Evolutionary conservation across 2,888 invertebrate species (phyloP).

Genomic region (Myathropa florea): DNA sequence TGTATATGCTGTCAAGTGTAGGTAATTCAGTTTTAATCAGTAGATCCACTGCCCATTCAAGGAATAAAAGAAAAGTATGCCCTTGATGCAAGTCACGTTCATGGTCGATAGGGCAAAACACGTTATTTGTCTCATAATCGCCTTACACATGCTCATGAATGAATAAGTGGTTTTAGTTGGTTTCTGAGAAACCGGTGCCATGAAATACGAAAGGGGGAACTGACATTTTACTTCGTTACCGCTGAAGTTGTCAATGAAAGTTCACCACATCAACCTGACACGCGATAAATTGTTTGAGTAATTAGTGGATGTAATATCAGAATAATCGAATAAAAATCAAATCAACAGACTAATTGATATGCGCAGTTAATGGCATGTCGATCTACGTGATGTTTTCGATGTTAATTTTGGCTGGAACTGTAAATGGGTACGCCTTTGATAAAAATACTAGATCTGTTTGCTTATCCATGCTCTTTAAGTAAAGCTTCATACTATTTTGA

Average conservation of each 20-base stretch:
- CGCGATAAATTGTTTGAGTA: slow-evolving; percentile 10
- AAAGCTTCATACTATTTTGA: neutral
- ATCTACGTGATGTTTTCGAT: slow-evolving; percentile 13
- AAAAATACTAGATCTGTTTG: neutral
- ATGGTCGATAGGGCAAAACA: slow-evolving; percentile 50
- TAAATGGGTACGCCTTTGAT: slow-evolving; percentile 5
- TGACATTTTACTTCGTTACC: neutral
- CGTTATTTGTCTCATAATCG: slow-evolving; percentile 36
- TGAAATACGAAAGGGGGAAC: neutral
- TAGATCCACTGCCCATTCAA: neutral
- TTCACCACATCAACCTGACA: slow-evolving; percentile 4
- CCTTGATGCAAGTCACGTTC: slow-evolving; percentile 68
- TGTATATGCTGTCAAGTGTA: neutral
- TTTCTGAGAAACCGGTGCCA: neutral
- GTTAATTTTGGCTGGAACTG: neutral
- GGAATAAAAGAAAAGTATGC: slow-evolving; percentile 1
- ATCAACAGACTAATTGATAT: slow-evolving; percentile 36
- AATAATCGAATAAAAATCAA: slow-evolving; percentile 41
- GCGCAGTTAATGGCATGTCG: slow-evolving; percentile 16
- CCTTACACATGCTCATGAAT: slow-evolving; percentile 37
- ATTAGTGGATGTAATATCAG: slow-evolving; percentile 49
- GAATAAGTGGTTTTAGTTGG: slow-evolving; percentile 12
- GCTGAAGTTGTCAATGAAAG: slow-evolving; percentile 27
- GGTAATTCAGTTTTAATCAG: neutral
- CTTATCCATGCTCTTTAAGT: neutral